These are phyloP conservation scores for Strongylocentrotus purpuratus DNA, from an alignment of 35 echinoderm and acorn worm species.

Conservation along the genomic window DNA sequence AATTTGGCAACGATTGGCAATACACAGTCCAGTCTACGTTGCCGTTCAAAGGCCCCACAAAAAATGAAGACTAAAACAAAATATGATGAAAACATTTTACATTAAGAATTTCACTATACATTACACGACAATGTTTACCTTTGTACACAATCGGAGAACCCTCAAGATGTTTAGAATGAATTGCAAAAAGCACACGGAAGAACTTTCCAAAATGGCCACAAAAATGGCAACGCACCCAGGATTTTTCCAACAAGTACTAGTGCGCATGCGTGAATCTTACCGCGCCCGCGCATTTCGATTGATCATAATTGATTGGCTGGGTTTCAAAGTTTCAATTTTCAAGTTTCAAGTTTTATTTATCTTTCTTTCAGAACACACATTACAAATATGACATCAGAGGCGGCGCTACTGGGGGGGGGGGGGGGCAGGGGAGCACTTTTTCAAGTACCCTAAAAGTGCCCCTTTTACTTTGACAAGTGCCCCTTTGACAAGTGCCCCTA, in stretches of 20 bases:
- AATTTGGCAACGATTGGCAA: too few species aligned
- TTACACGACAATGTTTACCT: background rate
- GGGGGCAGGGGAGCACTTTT: too few species aligned
- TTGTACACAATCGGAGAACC: background rate
- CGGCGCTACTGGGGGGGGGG: too few species aligned
- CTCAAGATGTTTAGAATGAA: background rate
- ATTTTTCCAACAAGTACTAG: background rate
- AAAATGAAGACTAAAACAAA: background rate
- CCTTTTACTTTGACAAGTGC: too few species aligned
- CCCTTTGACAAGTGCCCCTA: too few species aligned
- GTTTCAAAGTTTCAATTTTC: too few species aligned
- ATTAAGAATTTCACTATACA: background rate
- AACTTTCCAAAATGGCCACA: slow-evolving; percentile 16
- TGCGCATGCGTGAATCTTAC: background rate
- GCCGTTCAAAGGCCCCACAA: background rate
- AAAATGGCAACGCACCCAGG: slow-evolving; percentile 17
- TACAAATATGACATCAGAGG: too few species aligned
- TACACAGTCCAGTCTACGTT: background rate
- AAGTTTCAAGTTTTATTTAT: too few species aligned
- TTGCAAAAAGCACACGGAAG: background rate
- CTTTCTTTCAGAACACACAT: too few species aligned
- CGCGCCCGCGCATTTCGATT: background rate
- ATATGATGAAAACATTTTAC: background rate
- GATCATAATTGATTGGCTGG: too few species aligned
- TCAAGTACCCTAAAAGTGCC: too few species aligned